These are phyloP conservation scores for Brachycybe producta DNA, from an alignment of 2,888 invertebrate species.

Conservation along the genomic window DNA sequence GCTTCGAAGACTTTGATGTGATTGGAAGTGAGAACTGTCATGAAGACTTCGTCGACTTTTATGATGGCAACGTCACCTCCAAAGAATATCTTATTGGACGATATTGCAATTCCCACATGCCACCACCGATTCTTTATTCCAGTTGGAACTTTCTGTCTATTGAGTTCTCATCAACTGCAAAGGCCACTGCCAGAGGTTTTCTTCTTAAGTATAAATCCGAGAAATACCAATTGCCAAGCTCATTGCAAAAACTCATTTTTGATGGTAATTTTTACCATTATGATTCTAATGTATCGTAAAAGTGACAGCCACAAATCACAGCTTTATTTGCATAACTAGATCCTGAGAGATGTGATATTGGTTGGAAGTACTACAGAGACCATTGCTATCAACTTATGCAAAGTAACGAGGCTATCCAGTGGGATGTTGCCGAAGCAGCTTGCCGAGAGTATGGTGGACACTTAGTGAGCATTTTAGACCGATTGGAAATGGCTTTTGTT, in stretches of 20 bases:
- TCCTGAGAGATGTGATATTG: constrained; percentile 22
- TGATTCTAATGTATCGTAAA: neutral
- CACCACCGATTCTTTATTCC: constrained; percentile 25
- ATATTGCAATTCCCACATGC: constrained; percentile 25
- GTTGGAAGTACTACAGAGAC: constrained; percentile 26
- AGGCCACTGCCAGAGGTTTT: constrained; percentile 25
- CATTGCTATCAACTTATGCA: constrained; percentile 25
- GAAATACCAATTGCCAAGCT: constrained; percentile 22
- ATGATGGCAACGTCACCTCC: constrained; percentile 22
- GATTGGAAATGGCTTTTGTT: constrained; percentile 28
- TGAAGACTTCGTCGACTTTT: constrained; percentile 26
- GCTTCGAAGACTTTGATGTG: constrained; percentile 27
- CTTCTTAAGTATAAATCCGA: constrained; percentile 23
- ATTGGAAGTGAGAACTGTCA: constrained; percentile 25
- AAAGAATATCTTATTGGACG: constrained; percentile 25
- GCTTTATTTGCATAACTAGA: constrained; percentile 16
- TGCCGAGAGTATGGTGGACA: constrained; percentile 26
- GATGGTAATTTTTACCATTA: constrained; percentile 20
- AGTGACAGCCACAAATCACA: neutral
- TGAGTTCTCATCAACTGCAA: constrained; percentile 26
- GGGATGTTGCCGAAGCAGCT: constrained; percentile 26
- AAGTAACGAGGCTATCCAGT: constrained; percentile 25
- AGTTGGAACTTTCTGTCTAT: constrained; percentile 26
- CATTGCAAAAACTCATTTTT: constrained; percentile 20
- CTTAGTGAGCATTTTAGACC: constrained; percentile 28